Evolutionary conservation across 1,140 invertebrate genomes (phyloP), one percentile per base, ranked within the genome.

Genomic region (Diachasmimorpha longicaudata): DNA sequence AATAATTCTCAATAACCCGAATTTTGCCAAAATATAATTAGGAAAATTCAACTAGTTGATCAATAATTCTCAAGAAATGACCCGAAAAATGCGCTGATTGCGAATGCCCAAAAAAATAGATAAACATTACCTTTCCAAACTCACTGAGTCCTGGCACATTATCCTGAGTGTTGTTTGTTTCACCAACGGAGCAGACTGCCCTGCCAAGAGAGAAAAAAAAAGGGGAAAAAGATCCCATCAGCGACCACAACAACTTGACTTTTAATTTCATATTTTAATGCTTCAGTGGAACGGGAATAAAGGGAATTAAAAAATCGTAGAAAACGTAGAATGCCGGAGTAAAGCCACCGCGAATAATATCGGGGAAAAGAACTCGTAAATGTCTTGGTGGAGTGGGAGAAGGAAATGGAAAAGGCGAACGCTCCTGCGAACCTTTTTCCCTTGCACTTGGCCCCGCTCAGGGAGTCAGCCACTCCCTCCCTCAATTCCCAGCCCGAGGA

Each of bases 121-220:
- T 42, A 42, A 13, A 63, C 23, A 31, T 63, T 81, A 90, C 90
- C 85, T 90, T 90, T 77, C 90, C 90, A 76, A 90, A 90, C 78
- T 90, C 89, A 46, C 89, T 90, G 78, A 90, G 88, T 19, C 90
- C 90, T 11, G 86, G 87, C 66, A 85, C 79, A 25, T 84, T 80
- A 71, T 87, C 86, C 81, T 89, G 87, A 79, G 87, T 88, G 77
- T 74, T 84, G 80, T 89, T 89, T 80, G 82, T 85, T 80, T 89
- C 88, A 74, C 87, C 88, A 81, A 88, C 85, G 72, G 88, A 89
- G 87, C 88, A 89, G 77, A 88, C 86, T 89, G 88, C 88, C 88
- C 88, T 89, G 85, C 85, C 87, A 82, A 84, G 82, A 85, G 87
- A 87, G 87, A 73, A 76, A 70, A n/a, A 31, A 31, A 31, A 31